Percentiles rank a stretch among this genome's conserved stretches.
phyloP scores from a whole-genome alignment of 2,797 vertebrate genomes.

The Macropus fuliginosus region DNA sequence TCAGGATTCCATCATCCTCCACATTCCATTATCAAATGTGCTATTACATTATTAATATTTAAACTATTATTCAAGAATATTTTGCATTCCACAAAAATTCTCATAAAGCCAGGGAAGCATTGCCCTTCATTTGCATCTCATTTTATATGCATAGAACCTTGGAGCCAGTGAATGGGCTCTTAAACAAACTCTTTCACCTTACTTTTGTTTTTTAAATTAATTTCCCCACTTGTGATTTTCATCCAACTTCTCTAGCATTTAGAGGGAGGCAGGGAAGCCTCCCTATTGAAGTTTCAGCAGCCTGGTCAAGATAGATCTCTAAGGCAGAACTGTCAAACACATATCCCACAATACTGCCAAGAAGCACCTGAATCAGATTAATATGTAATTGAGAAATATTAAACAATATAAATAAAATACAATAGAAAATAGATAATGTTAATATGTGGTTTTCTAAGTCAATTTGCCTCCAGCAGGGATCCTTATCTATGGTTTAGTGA shows the following conservation, averaged over 20 bases:
- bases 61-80: neutral
- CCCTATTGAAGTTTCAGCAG: neutral
- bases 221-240: conserved; percentile 1
- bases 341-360: neutral
- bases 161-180: neutral
- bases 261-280: neutral
- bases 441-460: neutral
- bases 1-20: neutral
- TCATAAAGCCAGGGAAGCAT: neutral
- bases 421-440: neutral
- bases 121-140: neutral
- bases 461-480: neutral
- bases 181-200: neutral
- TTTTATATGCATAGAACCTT: neutral
- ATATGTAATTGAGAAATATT: neutral
- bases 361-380: neutral
- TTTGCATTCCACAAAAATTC: conserved; percentile 10
- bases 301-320: neutral
- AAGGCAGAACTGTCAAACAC: neutral
- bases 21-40: neutral
- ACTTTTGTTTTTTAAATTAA: neutral
- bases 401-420: neutral
- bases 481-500: neutral
- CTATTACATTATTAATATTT: neutral
- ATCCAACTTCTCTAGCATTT: neutral